Percentiles rank a stretch among this genome's conserved stretches.
phyloP scores from a whole-genome alignment of 2,888 invertebrate species.

The Epirrhoe alternata region DNA sequence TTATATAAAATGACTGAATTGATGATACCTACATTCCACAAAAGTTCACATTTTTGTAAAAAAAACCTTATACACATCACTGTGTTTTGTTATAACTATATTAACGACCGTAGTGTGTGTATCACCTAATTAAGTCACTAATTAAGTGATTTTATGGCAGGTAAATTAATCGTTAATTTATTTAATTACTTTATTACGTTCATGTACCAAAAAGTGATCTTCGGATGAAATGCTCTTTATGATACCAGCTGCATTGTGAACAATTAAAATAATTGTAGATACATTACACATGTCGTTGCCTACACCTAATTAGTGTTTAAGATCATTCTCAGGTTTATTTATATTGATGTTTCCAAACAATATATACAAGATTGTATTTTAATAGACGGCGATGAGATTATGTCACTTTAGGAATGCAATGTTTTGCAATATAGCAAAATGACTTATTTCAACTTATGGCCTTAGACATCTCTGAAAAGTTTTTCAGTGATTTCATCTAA shows the following conservation, averaged over 20 bases:
- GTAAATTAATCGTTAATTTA: conserved; percentile 23
- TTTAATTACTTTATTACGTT: conserved; percentile 28
- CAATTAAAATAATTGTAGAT: conserved; percentile 12
- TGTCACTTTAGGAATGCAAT: no score
- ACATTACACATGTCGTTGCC: conserved; percentile 5
- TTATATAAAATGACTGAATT: no score
- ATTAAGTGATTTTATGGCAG: conserved; percentile 33
- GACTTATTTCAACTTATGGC: no score
- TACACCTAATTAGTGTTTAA: not conserved
- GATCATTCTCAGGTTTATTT: not conserved
- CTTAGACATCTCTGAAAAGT: no score
- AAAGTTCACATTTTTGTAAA: not conserved
- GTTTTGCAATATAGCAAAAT: no score
- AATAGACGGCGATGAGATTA: no score
- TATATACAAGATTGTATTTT: no score
- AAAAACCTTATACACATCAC: not conserved
- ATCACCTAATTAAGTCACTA: conserved; percentile 32
- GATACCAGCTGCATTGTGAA: conserved; percentile 16
- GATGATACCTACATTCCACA: not conserved
- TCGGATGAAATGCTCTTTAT: conserved; percentile 17
- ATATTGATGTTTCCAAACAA: not conserved
- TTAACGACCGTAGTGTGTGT: conserved; percentile 16
- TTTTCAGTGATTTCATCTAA: no score
- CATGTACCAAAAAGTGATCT: conserved; percentile 23
- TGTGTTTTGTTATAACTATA: conserved; percentile 30